These are phyloP conservation scores for Enteromius radiatus DNA, from an alignment of 2,797 vertebrate genomes.

Conservation along the genomic window DNA sequence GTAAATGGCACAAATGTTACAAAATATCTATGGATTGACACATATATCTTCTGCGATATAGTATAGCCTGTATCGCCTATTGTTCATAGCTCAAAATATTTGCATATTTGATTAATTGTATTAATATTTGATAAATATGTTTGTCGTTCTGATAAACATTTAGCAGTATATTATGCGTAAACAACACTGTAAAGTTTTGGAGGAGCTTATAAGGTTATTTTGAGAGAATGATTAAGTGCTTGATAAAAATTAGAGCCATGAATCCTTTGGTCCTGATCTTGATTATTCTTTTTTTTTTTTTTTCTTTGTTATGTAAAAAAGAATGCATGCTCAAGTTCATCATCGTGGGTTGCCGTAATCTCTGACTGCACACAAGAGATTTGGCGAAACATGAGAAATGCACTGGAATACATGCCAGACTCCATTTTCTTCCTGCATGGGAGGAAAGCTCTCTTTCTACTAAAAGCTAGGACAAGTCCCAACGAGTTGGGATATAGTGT, in stretches of 20 bases:
- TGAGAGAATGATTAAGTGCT: not conserved
- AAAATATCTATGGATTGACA: not conserved
- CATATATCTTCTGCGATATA: not conserved
- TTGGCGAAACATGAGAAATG: not conserved
- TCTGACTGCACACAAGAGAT: constrained; percentile 26
- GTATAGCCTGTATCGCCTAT: not conserved
- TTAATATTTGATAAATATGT: not conserved
- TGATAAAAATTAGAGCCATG: not conserved
- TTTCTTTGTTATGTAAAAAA: not conserved
- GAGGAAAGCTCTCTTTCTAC: constrained; percentile 19
- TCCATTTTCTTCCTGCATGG: constrained; percentile 8
- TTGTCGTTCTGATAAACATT: not conserved
- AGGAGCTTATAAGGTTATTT: not conserved
- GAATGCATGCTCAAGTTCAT: not conserved
- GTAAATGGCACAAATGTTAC: not conserved
- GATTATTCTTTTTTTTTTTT: not conserved
- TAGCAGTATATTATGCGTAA: not conserved
- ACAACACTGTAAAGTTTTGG: not conserved
- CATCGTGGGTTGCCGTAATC: not conserved
- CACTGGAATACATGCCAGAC: not conserved
- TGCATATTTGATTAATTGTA: not conserved
- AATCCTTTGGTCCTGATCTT: not conserved
- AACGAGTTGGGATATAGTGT: constrained; percentile 14
- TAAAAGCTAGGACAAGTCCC: constrained; percentile 35
- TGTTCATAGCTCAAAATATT: not conserved